Conservation (phyloP, 2,888 invertebrate genomes). For the Marronus borbonicus region DNA sequence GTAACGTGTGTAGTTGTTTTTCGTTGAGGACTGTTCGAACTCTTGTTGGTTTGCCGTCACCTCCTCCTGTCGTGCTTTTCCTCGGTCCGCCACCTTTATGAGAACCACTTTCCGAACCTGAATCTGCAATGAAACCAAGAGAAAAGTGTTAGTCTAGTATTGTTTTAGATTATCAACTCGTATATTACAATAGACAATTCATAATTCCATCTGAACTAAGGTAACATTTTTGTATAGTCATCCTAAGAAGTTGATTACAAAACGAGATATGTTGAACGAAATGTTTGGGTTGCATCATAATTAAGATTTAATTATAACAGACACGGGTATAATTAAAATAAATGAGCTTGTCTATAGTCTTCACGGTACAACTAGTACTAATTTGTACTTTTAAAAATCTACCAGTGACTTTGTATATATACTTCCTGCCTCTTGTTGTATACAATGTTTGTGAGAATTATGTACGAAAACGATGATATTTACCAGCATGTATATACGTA, state of each 20-base stretch:
- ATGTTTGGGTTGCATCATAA: background rate
- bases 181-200: too few species aligned
- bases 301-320: conserved; percentile 33
- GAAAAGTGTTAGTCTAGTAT: too few species aligned
- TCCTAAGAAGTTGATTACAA: too few species aligned
- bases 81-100: conserved; percentile 80
- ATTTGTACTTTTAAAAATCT: conserved; percentile 42
- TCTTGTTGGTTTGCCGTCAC: conserved; percentile 97
- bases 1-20: conserved; percentile 96
- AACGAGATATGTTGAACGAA: too few species aligned
- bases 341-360: conserved; percentile 18
- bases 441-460: too few species aligned
- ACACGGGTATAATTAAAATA: conserved; percentile 25
- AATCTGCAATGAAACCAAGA: conserved; percentile 76
- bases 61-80: conserved; percentile 69
- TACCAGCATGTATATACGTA: too few species aligned
- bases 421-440: too few species aligned
- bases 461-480: too few species aligned
- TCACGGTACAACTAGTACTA: conserved; percentile 23
- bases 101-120: conserved; percentile 92
- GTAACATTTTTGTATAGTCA: too few species aligned
- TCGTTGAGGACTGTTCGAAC: conserved; percentile 99
- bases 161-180: too few species aligned
- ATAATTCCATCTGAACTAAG: too few species aligned
- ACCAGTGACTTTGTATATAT: background rate